Evolutionary conservation across 2,113 vertebrate species (phyloP).

Genomic region (Phrynocephalus versicolor): DNA sequence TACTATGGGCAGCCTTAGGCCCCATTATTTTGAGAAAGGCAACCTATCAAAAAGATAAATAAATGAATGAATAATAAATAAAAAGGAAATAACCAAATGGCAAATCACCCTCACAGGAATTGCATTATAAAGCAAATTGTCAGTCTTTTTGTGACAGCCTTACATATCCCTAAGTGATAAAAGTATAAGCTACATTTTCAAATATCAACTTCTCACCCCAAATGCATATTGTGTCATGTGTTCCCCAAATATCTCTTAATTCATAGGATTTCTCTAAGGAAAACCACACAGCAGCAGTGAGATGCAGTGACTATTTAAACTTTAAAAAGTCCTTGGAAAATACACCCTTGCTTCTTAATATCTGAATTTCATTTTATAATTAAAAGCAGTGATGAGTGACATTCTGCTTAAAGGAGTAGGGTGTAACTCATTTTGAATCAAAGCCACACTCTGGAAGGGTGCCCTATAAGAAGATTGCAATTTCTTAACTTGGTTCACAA

Average conservation of each 20-base stretch:
- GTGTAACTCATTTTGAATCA: too few relatives aligned
- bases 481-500: too few relatives aligned
- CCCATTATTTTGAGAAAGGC: too few relatives aligned
- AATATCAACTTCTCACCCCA: neutral
- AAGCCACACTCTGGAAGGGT: too few relatives aligned
- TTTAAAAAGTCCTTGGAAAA: neutral
- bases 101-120: neutral
- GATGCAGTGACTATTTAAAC: neutral
- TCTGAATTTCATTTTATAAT: neutral
- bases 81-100: too few relatives aligned
- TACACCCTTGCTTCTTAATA: neutral
- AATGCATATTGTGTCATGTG: neutral
- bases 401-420: neutral
- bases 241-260: neutral
- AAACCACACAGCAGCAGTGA: neutral
- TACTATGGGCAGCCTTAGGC: too few relatives aligned
- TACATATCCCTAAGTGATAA: slow-evolving; percentile 8
- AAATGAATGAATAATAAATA: too few relatives aligned
- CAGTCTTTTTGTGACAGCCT: neutral
- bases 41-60: too few relatives aligned
- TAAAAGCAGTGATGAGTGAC: neutral
- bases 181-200: neutral
- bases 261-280: neutral
- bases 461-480: too few relatives aligned
- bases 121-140: neutral